Evolutionary conservation across 2,888 invertebrate genomes (phyloP), one percentile per base, ranked within the genome.

Genomic region (Acanthosepion pharaonis): DNA sequence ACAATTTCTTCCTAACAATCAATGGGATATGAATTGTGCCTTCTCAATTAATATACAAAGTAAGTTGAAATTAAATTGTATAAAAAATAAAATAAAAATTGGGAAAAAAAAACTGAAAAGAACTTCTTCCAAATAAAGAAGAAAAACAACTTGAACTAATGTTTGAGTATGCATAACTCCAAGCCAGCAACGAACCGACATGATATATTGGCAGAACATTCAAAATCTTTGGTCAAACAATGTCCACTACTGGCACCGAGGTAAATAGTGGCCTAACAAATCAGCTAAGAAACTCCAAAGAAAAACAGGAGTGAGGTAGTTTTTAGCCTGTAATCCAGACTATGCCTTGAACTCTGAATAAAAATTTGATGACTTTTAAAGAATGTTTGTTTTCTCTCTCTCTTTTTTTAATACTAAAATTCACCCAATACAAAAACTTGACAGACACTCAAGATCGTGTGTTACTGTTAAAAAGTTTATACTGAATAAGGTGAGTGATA

Each of bases 241-340:
- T 78, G 78, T 78, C 78, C n/a, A n/a, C n/a, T n/a, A 78, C n/a
- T 78, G 78, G 78, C 78, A 78, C n/a, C 33, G 28, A 78, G 33
- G 33, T 78, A 78, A 78, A 78, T 78, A n/a, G 78, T n/a, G 78
- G 78, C 78, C 78, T 78, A n/a, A 78, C 78, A 78, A 78, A 78
- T 11, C 78, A 78, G 78, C 78, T 78, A n/a, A 78, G 78, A 78
- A 78, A 78, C n/a, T 78, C 78, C n/a, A 33, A n/a, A 33, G 5
- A 78, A 78, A 23, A 78, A 78, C 28, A 78, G 78, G n/a, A n/a
- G 78, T n/a, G 78, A 78, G n/a, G 78, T 78, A 33, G n/a, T n/a
- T 78, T 78, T 78, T 78, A 78, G n/a, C 78, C 78, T 78, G 78
- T 78, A 78, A 78, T 78, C n/a, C n/a, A 78, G 78, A 78, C n/a